Conservation (phyloP, 2,888 invertebrate genomes). For the Argyresthia goedartella region DNA sequence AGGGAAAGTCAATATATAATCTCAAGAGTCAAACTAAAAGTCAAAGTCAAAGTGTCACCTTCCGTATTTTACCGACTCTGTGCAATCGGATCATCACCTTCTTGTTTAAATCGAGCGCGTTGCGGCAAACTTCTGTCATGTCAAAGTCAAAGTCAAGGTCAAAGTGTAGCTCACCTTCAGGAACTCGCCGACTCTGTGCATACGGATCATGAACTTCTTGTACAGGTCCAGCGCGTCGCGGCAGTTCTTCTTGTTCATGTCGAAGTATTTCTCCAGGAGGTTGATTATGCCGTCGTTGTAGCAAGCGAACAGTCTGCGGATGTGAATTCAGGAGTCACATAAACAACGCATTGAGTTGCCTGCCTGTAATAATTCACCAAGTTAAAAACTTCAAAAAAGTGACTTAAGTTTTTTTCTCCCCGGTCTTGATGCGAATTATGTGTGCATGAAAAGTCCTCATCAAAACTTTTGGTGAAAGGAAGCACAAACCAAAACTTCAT, state of each 20-base stretch:
- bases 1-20: too few species aligned
- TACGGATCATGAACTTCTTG: conserved; percentile 97
- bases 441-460: too few species aligned
- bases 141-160: conserved; percentile 29
- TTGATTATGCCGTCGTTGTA: conserved; percentile 99
- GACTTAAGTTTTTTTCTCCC: too few species aligned
- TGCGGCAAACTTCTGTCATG: conserved; percentile 99
- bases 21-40: too few species aligned
- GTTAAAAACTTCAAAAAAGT: too few species aligned
- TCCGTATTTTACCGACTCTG: conserved; percentile 98
- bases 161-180: conserved; percentile 76
- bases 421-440: too few species aligned
- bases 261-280: conserved; percentile 98
- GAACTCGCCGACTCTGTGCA: conserved; percentile 99
- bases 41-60: conserved; percentile 61
- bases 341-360: neutral
- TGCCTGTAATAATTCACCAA: too few species aligned
- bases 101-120: conserved; percentile 98
- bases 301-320: conserved; percentile 88
- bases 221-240: conserved; percentile 98
- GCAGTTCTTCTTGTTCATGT: conserved; percentile 99
- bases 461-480: too few species aligned
- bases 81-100: conserved; percentile 99
- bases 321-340: neutral
- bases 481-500: too few species aligned